Base-by-base conservation (phyloP, 1,140 invertebrate species). In the Condylostylus longicornis region DNA sequence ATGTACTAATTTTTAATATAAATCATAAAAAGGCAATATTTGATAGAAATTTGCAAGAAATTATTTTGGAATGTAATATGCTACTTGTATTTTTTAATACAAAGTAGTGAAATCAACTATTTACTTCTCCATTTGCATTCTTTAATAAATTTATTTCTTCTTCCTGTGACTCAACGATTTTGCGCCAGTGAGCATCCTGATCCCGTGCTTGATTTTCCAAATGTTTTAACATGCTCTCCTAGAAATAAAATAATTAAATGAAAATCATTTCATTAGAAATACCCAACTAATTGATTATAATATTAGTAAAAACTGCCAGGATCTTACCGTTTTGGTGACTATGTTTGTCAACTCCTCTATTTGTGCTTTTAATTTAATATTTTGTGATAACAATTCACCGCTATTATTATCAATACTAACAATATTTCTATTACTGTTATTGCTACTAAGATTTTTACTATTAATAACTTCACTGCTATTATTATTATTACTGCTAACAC, bases 301-400 rank as follows among this genome's bases (percentile, higher is more conserved):
- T 18, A 25, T 40, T 20, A 35, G n/a, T n/a, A 20, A 19, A 37
- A 14, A 27, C 10, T 25, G 14, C 14, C 29, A n/a, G n/a, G 41
- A 46, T 63, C 66, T 62, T 63, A 82, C 79, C 45, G 79, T 82
- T 48, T 82, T 77, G 31, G 73, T 69, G 42, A 84, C 79, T 40
- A 82, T 72, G 50, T 63, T 70, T 50, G 82, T 76, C 48, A 82
- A 82, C 56, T 82, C 72, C 23, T 70, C 66, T 18, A 80, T 70
- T 51, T 76, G 67, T 13, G 61, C 55, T 46, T 79, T 71, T 40
- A 82, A 57, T 42, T 72, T 68, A 49, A 66, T 64, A 49, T 78
- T 77, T 54, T 79, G 62, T 40, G 49, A 45, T 35, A 46, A 30
- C 28, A 68, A 43, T 13, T 67, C 62, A n/a, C 44, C 43, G 22